These are phyloP conservation scores for Crocodylus rhombifer DNA, from an alignment of 2,797 vertebrate genomes.

Conservation along the genomic window DNA sequence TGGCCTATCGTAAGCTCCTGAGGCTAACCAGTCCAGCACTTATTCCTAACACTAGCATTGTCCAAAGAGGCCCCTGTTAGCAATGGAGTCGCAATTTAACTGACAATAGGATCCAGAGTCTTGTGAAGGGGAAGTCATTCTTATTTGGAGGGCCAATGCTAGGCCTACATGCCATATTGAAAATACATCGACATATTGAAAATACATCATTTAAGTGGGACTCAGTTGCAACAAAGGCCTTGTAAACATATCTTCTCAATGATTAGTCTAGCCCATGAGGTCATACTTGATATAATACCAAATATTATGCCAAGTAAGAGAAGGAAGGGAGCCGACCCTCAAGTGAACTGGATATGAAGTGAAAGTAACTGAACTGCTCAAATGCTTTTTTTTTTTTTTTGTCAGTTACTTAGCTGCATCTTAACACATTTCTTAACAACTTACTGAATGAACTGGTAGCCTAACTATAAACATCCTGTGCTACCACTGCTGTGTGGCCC, in stretches of 20 bases:
- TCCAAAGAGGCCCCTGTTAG: background rate
- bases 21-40: background rate
- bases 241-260: rapidly evolving
- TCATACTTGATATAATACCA: background rate
- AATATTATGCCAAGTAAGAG: background rate
- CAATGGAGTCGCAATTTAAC: rapidly evolving
- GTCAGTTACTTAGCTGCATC: constrained; percentile 48
- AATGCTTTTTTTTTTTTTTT: constrained; percentile 42
- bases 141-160: background rate
- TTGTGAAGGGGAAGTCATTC: background rate
- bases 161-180: background rate
- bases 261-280: background rate
- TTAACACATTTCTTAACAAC: constrained; percentile 16
- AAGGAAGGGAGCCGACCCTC: constrained; percentile 11
- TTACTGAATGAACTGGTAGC: background rate
- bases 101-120: background rate
- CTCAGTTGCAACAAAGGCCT: rapidly evolving
- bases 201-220: rapidly evolving
- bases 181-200: rapidly evolving
- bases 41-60: background rate
- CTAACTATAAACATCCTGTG: constrained; percentile 42
- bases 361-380: constrained; percentile 32
- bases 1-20: rapidly evolving
- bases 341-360: constrained; percentile 12
- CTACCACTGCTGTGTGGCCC: constrained; percentile 6